Evolutionary conservation across 1,140 invertebrate species (phyloP), one percentile per base, ranked within the genome.

Genomic region (Nautilus pompilius): DNA sequence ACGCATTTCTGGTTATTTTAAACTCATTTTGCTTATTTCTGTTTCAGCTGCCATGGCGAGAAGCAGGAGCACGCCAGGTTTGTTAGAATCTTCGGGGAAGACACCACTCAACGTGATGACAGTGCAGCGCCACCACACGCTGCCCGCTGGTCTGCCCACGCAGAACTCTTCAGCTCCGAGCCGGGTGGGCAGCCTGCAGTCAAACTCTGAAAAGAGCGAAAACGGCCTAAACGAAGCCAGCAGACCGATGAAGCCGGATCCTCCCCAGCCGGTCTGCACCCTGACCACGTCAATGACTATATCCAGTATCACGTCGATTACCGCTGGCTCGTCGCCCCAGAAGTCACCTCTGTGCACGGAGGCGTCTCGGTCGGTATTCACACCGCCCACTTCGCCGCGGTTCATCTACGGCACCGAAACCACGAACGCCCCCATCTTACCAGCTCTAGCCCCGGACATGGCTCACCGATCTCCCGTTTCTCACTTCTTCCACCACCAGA

Each of bases 21-120:
- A 58, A 49, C 3, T 2, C 26, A 13, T 63, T 6, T 49, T 48
- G 57, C 30, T 59, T 62, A 58, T 63, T 63, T 33, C 53, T 55
- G 48, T 87, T 86, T 65, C 85, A 96, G 93, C 91, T 82, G 91
- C 93, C 62, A 91, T 96, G 89, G 91, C 93, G 71, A 88, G 95
- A 68, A 95, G 94, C 82, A 91, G 93, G 79, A 97, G 95, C 66
- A 96, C 95, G 32, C 95, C 96, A 22, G 95, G 95, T 15, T 84
- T 98, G 58, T 90, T 98, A 54, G 95, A 98, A 83, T 95, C 93
- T 10, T 64, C 88, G 62, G 94, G 93, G 34, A 90, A 92, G 72
- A 87, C 94, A 56, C 89, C 93, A 15, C 83, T 97, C 58, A 93
- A 96, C 83, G 90, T 95, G 53, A 95, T 95, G 93, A 63, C 75